Evolutionary conservation across 2,888 invertebrate genomes (phyloP).

Genomic region (Glyphotaelius pellucidus): DNA sequence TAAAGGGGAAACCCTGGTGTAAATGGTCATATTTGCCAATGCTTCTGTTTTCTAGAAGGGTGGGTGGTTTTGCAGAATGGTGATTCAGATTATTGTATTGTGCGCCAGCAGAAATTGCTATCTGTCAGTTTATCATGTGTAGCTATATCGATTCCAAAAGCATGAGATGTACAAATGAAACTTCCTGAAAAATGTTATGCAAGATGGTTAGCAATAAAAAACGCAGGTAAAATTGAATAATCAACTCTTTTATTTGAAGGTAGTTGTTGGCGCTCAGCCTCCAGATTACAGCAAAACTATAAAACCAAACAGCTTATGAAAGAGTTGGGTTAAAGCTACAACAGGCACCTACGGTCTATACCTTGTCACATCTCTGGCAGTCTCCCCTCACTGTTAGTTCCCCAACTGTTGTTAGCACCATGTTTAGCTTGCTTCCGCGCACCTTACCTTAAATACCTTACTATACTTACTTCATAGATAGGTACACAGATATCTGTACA

Average conservation of each 20-base stretch:
- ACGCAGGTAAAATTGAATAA: slow-evolving; percentile 56
- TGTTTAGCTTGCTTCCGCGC: slow-evolving; percentile 7
- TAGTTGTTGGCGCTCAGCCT: slow-evolving; percentile 40
- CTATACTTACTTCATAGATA: slow-evolving; percentile 15
- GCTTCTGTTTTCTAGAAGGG: too few species aligned
- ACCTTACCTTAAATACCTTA: neutral
- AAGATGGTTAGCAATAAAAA: slow-evolving; percentile 2
- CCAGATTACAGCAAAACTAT: slow-evolving; percentile 56
- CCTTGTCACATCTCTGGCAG: slow-evolving; percentile 65
- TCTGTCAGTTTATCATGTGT: too few species aligned
- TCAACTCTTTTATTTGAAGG: slow-evolving; percentile 55
- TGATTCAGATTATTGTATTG: too few species aligned
- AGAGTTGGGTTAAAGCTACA: slow-evolving; percentile 64
- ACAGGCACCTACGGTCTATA: slow-evolving; percentile 66
- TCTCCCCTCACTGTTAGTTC: slow-evolving; percentile 33
- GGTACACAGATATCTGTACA: slow-evolving; percentile 40
- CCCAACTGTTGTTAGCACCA: slow-evolving; percentile 33
- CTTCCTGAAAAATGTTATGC: too few species aligned
- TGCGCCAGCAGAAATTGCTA: too few species aligned
- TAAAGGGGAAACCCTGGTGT: too few species aligned
- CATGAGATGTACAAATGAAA: too few species aligned
- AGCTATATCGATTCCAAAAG: too few species aligned
- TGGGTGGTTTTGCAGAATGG: too few species aligned
- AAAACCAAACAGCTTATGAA: slow-evolving; percentile 61
- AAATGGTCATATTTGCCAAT: too few species aligned